These are phyloP conservation scores for Petroica traversi DNA, from an alignment of 2,113 vertebrate genomes.

Conservation along the genomic window DNA sequence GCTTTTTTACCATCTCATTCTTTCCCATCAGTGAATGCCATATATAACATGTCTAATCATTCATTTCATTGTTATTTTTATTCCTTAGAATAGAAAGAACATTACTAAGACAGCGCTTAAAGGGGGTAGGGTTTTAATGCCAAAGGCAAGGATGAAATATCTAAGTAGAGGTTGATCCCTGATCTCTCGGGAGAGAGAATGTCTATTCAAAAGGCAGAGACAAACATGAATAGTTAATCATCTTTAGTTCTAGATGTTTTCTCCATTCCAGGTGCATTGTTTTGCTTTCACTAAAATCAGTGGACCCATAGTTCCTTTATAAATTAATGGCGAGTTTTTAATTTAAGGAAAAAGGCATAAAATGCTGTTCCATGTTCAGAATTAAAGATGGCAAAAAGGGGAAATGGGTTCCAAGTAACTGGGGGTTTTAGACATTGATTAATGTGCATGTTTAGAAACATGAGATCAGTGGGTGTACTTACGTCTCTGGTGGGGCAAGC, in stretches of 20 bases:
- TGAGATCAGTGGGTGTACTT: not conserved
- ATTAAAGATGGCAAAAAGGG: not conserved
- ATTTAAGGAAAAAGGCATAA: not conserved
- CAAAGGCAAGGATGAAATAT: not conserved
- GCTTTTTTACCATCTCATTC: not conserved
- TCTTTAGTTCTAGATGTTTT: not conserved
- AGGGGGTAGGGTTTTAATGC: not conserved
- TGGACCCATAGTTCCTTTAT: not conserved
- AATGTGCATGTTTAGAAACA: not conserved
- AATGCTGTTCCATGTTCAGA: not conserved
- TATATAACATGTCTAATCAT: not conserved
- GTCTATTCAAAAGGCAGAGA: slow-evolving; percentile 13
- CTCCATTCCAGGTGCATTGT: not conserved
- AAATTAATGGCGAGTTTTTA: not conserved
- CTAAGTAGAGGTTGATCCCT: slow-evolving; percentile 26
- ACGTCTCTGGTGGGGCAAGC: not conserved
- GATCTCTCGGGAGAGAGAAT: slow-evolving; percentile 6
- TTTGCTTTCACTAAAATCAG: not conserved
- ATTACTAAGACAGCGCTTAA: not conserved
- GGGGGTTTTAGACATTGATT: not conserved
- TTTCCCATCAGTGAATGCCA: not conserved
- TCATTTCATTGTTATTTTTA: not conserved
- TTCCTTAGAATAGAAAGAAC: not conserved
- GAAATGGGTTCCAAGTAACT: not conserved
- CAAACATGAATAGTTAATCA: slow-evolving; percentile 25